Evolutionary conservation across 1,140 invertebrate species (phyloP).

Genomic region (Orchesella cincta): DNA sequence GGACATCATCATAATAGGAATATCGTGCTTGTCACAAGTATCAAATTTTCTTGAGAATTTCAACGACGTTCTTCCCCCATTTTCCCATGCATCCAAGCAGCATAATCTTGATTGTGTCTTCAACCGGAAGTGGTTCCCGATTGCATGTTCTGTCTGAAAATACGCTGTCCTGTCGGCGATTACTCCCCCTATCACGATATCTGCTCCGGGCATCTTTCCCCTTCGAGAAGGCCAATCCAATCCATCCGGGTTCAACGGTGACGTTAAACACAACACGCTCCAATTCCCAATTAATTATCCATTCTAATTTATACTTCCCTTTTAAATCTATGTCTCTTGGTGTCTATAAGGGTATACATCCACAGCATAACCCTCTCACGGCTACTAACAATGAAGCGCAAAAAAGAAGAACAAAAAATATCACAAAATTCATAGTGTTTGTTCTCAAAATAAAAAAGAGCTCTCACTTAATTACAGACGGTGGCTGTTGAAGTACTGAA

Average conservation of each 20-base stretch:
- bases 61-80: constrained; percentile 70
- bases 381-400: too few relatives aligned
- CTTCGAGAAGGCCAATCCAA: background rate
- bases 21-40: constrained; percentile 63
- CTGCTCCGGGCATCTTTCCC: background rate
- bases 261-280: background rate
- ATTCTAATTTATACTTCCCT: too few relatives aligned
- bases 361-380: too few relatives aligned
- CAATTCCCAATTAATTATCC: too few relatives aligned
- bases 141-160: background rate
- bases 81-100: constrained; percentile 73
- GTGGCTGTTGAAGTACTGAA: too few relatives aligned
- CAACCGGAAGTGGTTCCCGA: background rate
- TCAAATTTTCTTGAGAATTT: constrained; percentile 67
- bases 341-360: too few relatives aligned
- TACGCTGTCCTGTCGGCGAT: background rate
- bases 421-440: too few relatives aligned
- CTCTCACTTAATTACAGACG: too few relatives aligned
- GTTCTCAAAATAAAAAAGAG: too few relatives aligned
- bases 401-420: too few relatives aligned
- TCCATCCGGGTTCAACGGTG: background rate
- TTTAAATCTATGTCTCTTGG: too few relatives aligned
- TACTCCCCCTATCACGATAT: constrained; percentile 28
- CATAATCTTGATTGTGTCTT: too few relatives aligned
- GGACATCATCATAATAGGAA: constrained; percentile 63